phyloP scores from a whole-genome alignment of 2,113 vertebrate genomes.

The Rhinichthys klamathensis region DNA sequence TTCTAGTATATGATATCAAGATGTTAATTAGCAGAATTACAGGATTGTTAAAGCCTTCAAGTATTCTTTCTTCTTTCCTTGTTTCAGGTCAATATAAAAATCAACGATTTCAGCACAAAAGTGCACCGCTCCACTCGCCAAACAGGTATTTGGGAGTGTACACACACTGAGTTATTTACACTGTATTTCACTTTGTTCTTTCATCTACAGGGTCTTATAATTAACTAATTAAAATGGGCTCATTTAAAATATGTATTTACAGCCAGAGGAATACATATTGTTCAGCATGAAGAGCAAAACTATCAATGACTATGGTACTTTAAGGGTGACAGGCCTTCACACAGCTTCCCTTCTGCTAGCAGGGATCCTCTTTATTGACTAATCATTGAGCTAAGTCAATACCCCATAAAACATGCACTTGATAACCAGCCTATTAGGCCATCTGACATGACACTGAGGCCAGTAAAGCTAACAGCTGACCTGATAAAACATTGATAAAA shows the following conservation, averaged over 20 bases:
- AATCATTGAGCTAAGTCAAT: slow-evolving; percentile 41
- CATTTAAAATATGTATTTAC: background rate
- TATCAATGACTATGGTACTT: background rate
- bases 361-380: slow-evolving; percentile 54
- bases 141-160: slow-evolving; percentile 53
- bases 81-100: background rate
- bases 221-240: slow-evolving; percentile 56
- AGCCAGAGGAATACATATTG: background rate
- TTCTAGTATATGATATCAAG: background rate
- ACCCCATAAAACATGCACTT: slow-evolving; percentile 33
- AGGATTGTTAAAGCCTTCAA: background rate
- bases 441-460: slow-evolving; percentile 25
- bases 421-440: slow-evolving; percentile 33
- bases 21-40: background rate
- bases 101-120: slow-evolving; percentile 42
- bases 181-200: slow-evolving; percentile 52
- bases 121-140: slow-evolving; percentile 45
- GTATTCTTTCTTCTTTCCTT: background rate
- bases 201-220: slow-evolving; percentile 47
- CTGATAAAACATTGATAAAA: slow-evolving; percentile 34
- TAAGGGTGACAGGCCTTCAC: background rate
- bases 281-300: slow-evolving; percentile 3
- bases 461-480: slow-evolving; percentile 32
- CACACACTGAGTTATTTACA: slow-evolving; percentile 56
- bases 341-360: background rate